phyloP scores from a whole-genome alignment of 2,113 vertebrate genomes.

The Oriolus oriolus region DNA sequence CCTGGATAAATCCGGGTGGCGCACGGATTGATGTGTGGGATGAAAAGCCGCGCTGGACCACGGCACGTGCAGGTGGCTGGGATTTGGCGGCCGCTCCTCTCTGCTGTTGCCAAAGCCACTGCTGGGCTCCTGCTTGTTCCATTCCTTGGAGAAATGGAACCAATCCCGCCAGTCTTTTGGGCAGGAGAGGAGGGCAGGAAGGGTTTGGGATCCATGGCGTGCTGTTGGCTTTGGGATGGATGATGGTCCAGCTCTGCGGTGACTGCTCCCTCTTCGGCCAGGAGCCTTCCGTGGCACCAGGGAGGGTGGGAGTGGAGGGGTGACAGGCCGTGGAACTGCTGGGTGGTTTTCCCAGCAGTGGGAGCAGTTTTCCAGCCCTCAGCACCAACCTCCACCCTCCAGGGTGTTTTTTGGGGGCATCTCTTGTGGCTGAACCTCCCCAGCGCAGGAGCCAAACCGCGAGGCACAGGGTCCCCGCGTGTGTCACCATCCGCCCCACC shows the following conservation, averaged over 20 bases:
- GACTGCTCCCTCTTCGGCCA: neutral
- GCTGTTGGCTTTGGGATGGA: neutral
- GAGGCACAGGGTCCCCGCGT: rapidly evolving
- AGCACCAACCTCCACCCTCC: rapidly evolving
- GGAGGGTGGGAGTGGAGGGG: neutral
- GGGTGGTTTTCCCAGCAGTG: neutral
- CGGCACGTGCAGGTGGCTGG: neutral
- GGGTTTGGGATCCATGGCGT: rapidly evolving
- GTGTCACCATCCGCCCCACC: neutral
- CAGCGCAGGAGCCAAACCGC: rapidly evolving
- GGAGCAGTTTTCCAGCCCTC: neutral
- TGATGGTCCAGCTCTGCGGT: rapidly evolving
- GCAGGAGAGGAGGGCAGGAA: neutral
- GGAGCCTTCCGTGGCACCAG: rapidly evolving
- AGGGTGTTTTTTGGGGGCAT: neutral
- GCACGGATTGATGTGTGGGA: rapidly evolving
- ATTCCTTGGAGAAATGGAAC: neutral
- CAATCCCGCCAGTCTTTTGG: neutral
- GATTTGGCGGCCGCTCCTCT: neutral
- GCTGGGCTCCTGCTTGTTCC: neutral
- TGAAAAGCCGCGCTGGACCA: rapidly evolving
- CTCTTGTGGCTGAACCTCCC: neutral
- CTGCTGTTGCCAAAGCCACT: neutral
- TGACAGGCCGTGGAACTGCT: neutral
- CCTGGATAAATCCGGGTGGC: neutral